Base-by-base conservation (phyloP, 2,113 vertebrate species). In the Gorsachius goisagi region DNA sequence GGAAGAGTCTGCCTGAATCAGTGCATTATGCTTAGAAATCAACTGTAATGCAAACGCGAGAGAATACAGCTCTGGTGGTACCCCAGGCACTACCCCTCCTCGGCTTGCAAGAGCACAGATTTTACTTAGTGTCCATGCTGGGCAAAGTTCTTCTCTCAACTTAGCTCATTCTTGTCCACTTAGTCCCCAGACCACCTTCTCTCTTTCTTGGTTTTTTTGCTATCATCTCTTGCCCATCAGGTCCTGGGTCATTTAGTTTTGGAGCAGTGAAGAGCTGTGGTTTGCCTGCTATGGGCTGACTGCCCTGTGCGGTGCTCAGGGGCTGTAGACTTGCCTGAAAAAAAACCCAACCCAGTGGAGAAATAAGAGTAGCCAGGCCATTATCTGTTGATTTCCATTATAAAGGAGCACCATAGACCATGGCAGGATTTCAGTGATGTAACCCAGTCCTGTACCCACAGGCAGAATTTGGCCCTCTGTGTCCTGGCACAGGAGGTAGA, bases 331-430 rank as follows among this genome's bases (percentile, higher is more conserved):
- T 71, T 92, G 41, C n/a, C 60, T n/a, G 30, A 67, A 78, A 89
- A 87, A 15, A 41, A 41, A 12, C 39, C 11, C 88, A 58, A 59
- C 17, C 44, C 44, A 41, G 12, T 44, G 26, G 39, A 71, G 47
- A 92, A 95, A 86, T 72, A 27, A 71, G 15, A 24, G 20, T 58
- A 50, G 50, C n/a, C 20, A 53, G 28, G 26, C 16, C 47, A 37
- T 84, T 90, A 67, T 67, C 17, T 86, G 13, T 81, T 82, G 35
- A 87, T 97, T 95, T 96, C 86, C 90, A 94, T 93, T 59, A 88
- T n/a, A 94, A 96, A 90, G 68, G 56, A 89, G 6, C n/a, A 71
- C 45, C 17, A 22, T 0, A 80, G 32, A 20, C 20, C 11, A 24
- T 6, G 14, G 23, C 7, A 27, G 24, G 44, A 60, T 69, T 93